Percentiles rank a stretch among this genome's conserved stretches.
These are phyloP conservation scores for Cryptotis parvus DNA, from an alignment of 2,113 vertebrate species.

Conservation along the genomic window DNA sequence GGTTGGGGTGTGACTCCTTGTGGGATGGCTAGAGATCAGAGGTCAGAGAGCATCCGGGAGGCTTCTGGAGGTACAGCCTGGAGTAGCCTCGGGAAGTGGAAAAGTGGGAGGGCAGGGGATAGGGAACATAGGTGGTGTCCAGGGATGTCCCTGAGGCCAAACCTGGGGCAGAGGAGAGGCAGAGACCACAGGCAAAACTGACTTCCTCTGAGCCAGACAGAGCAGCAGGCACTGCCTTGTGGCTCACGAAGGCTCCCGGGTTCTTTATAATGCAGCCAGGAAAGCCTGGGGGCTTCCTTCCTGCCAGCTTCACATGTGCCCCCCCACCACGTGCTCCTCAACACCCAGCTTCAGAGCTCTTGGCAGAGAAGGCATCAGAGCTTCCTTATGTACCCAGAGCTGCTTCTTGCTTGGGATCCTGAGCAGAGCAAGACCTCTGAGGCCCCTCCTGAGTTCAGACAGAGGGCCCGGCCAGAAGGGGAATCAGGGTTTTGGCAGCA, in stretches of 20 bases:
- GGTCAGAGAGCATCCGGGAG: background rate
- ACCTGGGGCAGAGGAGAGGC: background rate
- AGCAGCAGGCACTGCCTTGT: too few relatives aligned
- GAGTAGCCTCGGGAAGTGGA: background rate
- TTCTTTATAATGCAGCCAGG: background rate
- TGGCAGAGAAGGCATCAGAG: conserved; percentile 25
- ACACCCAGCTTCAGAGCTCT: too few relatives aligned
- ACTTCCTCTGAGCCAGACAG: background rate
- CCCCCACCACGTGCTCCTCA: too few relatives aligned
- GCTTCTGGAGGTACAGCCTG: background rate
- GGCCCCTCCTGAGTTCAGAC: too few relatives aligned
- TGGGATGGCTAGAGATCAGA: background rate
- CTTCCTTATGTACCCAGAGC: conserved; percentile 65
- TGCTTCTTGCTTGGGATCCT: conserved; percentile 71
- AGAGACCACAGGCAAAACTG: too few relatives aligned
- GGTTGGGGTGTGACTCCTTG: background rate
- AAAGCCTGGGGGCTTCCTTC: background rate
- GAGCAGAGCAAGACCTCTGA: conserved; percentile 63
- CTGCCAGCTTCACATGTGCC: too few relatives aligned
- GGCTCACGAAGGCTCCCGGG: background rate
- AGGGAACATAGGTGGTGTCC: background rate
- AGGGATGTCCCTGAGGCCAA: too few relatives aligned
- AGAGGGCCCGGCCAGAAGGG: too few relatives aligned
- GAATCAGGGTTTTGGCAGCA: conserved; percentile 71
- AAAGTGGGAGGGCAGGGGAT: background rate